Evolutionary conservation across 2,888 invertebrate species (phyloP).

Genomic region (Micoletzkya japonica): DNA sequence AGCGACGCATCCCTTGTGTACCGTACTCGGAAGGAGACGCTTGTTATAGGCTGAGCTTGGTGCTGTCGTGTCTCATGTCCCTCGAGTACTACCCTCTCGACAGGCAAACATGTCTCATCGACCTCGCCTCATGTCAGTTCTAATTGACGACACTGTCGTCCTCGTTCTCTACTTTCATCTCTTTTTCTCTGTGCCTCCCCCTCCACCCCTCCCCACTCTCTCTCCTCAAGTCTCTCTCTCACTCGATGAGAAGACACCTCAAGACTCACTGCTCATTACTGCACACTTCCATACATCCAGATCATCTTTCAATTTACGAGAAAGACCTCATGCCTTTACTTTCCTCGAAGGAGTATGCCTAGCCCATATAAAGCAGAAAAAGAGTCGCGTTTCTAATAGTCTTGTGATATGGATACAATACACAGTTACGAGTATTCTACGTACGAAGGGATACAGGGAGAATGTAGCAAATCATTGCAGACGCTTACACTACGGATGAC

Average conservation of each 20-base stretch:
- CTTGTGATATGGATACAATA: too few species aligned
- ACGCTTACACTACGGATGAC: constrained; percentile 96
- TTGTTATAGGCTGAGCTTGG: constrained; percentile 81
- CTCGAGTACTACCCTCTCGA: constrained; percentile 93
- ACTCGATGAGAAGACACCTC: too few species aligned
- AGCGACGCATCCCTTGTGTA: neutral
- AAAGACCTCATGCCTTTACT: too few species aligned
- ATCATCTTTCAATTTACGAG: too few species aligned
- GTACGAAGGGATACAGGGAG: too few species aligned
- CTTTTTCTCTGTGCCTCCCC: neutral
- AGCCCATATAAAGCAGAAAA: too few species aligned
- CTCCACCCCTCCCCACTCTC: neutral
- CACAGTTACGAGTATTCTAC: too few species aligned
- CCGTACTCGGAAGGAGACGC: neutral
- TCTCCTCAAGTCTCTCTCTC: neutral
- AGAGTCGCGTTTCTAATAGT: too few species aligned
- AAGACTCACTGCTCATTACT: too few species aligned
- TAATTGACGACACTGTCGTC: neutral
- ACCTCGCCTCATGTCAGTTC: constrained; percentile 82
- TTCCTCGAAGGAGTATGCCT: too few species aligned
- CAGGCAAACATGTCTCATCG: constrained; percentile 87
- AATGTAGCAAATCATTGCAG: constrained; percentile 42
- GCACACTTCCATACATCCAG: too few species aligned
- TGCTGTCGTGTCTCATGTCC: constrained; percentile 95
- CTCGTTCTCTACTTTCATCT: neutral